Evolutionary conservation across 2,797 vertebrate genomes (phyloP), one percentile per base, ranked within the genome.

Genomic region (Coluber constrictor): DNA sequence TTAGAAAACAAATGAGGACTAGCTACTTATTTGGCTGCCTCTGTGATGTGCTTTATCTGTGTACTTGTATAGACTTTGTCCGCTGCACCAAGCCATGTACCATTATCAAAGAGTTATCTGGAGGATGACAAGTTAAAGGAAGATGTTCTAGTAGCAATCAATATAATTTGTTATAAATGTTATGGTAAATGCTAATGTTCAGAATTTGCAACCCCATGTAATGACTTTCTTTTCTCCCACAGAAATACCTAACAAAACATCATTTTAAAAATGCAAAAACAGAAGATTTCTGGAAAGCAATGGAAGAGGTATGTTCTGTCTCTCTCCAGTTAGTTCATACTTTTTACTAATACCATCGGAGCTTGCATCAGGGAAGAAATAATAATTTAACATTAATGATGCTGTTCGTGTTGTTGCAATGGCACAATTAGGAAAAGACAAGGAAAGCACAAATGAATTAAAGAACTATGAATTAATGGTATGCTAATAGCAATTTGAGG

Each of bases 221-320:
- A 47, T 83, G 16, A 94, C 25, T 83, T 0, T 89, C 3, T 95
- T 61, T 88, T 54, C 47, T 89, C 93, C 86, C 79, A 91, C 97
- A 99, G 99, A 96, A 92, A 92, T 99, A 99, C 95, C 96, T 99
- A 96, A 92, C 96, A 93, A 97, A 96, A 11, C 55, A 97, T 90
- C 0, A 95, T 1, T 99, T 98, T 95, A 66, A 95, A 93, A 99
- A 99, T 61, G 99, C 99, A 90, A 99, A 98, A 97, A 99, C 99
- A 1, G 93, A 97, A 20, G 97, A 99, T 94, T 99, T 99, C 96
- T 99, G 99, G 99, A 92, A 91, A 55, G 97, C 98, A 18, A 97
- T 99, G 18, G 96, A 98, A 94, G 55, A 90, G 91, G 99, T 99
- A 98, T 59, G 96, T 94, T 92, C 92, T 92, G 29, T 20, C 56